Base-by-base conservation (phyloP, 2,113 vertebrate genomes). In the Leucoraja erinaceus region DNA sequence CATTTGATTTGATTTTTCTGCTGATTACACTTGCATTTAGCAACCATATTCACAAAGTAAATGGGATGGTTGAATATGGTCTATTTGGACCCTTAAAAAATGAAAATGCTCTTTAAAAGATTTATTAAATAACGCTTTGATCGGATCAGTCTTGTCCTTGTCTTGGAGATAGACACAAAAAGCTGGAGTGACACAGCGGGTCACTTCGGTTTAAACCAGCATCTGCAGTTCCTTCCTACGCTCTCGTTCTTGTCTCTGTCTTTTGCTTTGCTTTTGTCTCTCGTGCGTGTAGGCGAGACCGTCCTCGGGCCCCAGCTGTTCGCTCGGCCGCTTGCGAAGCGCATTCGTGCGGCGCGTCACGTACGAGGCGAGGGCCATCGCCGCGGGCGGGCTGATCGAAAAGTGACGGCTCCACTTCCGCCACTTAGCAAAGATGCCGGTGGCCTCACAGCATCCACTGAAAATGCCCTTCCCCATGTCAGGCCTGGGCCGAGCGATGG, bases 321-420 rank as follows among this genome's bases (percentile, higher is more conserved):
- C 66, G 12, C 38, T 7, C 33, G 8, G 38, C 66, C 47, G 33
- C 38, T 54, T 72, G 95, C 95, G 96, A 97, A 97, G 97, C 96
- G 96, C 97, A 97, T 95, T 97, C 97, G 96, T 98, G 98, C 97
- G 95, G 95, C 95, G 94, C 95, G 95, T 97, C 97, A 95, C 95
- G 95, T 97, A 97, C 95, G 95, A 96, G 95, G 96, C 94, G 93
- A 95, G 95, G 94, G 94, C 93, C 94, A 47, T 95, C 33, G 93
- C 94, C 94, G 96, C 95, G 93, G 38, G 95, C 95, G 95, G 96
- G 96, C 95, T 93, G 95, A 95, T 96, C 95, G 93, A 93, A 94
- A 94, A 93, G 91, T 95, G 96, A 96, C 94, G 96, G 95, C 95
- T 94, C 95, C 22, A 93, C 94, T 94, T 93, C 93, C 75, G 28